Conservation (phyloP, 2,113 vertebrate genomes). For the Varanus komodoensis region DNA sequence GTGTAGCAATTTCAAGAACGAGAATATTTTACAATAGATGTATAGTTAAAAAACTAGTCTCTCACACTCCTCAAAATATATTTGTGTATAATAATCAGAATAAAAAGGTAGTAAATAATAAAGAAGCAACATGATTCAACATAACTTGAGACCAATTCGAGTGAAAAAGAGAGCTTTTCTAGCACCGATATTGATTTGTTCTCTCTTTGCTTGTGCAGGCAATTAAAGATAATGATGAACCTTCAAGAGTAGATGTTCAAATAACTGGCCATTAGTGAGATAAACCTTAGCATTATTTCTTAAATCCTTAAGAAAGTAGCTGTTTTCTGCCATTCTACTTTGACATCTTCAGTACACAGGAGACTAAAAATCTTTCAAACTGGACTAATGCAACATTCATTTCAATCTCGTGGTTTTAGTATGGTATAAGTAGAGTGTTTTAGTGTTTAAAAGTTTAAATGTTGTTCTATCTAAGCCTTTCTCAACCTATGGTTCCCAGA, state of each 20-base stretch:
- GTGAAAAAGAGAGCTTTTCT: background rate
- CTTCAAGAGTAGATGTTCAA: background rate
- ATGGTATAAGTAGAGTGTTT: background rate
- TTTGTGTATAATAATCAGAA: constrained; percentile 14
- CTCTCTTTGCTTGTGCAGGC: background rate
- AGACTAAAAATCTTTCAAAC: background rate
- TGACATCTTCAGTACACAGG: background rate
- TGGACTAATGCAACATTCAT: background rate
- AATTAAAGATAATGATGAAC: constrained; percentile 2
- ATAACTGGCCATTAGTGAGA: constrained; percentile 1
- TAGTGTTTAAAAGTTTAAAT: background rate
- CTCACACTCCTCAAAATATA: background rate
- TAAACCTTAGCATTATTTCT: background rate
- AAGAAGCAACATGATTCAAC: background rate
- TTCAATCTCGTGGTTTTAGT: background rate
- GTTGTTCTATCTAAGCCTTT: background rate
- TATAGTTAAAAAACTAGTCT: background rate
- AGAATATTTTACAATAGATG: background rate
- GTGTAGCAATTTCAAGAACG: background rate
- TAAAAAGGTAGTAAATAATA: background rate
- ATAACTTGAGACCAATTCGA: background rate
- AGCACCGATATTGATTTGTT: background rate
- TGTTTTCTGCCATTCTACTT: background rate
- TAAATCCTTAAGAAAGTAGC: background rate
- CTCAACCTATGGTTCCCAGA: too few relatives aligned